Evolutionary conservation across 2,113 vertebrate genomes (phyloP).

Genomic region (Salminus brasiliensis): DNA sequence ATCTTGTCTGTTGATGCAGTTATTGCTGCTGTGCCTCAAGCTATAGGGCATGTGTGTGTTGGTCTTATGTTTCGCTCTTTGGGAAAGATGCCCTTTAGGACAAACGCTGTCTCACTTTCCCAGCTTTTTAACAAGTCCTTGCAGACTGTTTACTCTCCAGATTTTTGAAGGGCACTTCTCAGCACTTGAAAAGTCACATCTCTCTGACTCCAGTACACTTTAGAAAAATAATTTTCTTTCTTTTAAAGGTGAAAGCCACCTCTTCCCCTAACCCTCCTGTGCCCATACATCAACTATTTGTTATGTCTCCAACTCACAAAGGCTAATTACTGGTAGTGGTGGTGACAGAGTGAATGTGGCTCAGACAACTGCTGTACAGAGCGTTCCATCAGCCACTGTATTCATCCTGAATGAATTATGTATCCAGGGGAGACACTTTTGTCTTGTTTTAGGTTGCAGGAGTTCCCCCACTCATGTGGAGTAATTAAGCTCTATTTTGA

Average conservation of each 20-base stretch:
- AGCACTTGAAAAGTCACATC: conserved; percentile 6
- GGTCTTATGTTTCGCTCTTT: background rate
- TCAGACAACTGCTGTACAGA: conserved; percentile 20
- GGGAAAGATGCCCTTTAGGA: background rate
- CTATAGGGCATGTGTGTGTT: background rate
- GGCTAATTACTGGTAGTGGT: conserved; percentile 54
- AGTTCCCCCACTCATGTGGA: background rate
- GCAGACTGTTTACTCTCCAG: background rate
- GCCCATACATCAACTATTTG: background rate
- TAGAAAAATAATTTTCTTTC: background rate
- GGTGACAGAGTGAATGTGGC: conserved; percentile 16
- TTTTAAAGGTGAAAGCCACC: conserved; percentile 32
- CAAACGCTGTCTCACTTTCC: background rate
- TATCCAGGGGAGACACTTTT: conserved; percentile 7
- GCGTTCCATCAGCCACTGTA: too few relatives aligned
- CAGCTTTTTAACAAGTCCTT: background rate
- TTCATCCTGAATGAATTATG: conserved; percentile 42
- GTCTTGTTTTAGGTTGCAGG: background rate
- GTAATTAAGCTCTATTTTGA: background rate
- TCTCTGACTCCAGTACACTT: background rate
- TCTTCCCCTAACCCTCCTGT: background rate
- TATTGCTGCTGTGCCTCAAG: background rate
- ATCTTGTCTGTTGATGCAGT: background rate
- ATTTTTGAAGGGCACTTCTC: background rate
- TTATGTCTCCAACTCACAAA: conserved; percentile 11